phyloP scores from a whole-genome alignment of 2,797 vertebrate species.

The Nyctalus aviator region DNA sequence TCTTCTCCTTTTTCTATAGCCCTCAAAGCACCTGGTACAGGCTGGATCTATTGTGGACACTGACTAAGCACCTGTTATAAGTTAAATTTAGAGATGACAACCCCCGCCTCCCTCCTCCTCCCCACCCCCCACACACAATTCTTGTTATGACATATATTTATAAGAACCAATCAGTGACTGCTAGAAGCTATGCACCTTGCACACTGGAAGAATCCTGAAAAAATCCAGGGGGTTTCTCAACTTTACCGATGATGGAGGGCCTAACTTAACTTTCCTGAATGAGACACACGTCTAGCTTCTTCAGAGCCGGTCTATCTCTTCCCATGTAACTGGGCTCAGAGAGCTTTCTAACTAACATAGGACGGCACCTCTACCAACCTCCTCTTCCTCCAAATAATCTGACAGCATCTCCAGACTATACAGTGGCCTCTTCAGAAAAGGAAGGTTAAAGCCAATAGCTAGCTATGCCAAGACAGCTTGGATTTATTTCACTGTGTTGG shows the following conservation, averaged over 20 bases:
- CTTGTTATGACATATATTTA: neutral
- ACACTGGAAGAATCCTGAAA: neutral
- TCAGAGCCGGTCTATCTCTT: neutral
- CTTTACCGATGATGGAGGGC: neutral
- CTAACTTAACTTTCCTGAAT: neutral
- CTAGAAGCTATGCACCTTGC: neutral
- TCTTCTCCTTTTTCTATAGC: neutral
- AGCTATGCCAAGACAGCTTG: neutral
- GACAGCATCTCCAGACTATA: neutral
- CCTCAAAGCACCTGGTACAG: constrained; percentile 6
- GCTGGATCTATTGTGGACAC: neutral
- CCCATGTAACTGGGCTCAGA: neutral
- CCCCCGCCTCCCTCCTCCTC: too few species aligned
- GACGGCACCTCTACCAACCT: neutral
- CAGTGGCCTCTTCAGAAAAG: neutral
- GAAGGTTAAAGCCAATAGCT: neutral
- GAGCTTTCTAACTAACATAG: neutral
- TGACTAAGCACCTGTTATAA: neutral
- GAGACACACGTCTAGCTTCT: neutral
- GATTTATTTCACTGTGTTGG: neutral
- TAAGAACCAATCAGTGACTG: neutral
- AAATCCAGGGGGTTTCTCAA: neutral
- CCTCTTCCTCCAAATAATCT: neutral
- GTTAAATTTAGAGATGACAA: neutral
- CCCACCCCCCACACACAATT: too few species aligned